Evolutionary conservation across 2,888 invertebrate species (phyloP), one percentile per base, ranked within the genome.

Genomic region (Stenotaenia linearis): DNA sequence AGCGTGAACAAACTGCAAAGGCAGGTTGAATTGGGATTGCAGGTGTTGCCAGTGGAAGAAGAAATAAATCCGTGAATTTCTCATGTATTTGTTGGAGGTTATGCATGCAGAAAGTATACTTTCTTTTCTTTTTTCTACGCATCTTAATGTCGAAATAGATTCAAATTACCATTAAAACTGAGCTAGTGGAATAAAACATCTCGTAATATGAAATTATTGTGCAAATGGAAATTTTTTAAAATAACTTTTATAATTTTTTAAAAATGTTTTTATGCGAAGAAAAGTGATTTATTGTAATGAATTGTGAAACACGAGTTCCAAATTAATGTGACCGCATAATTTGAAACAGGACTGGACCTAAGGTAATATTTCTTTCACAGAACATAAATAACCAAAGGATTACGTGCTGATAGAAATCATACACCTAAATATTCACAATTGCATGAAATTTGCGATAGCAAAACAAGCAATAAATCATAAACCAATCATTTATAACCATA

Each of bases 1-100:
- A 69, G 69, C 69, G 69, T 69, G 69, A 69, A 69, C 28, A 69
- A 69, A 69, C 69, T 69, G 69, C 69, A 69, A 69, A 69, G 28
- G 25, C 69, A 25, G 69, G 25, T 69, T 69, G 28, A 69, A 69
- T 69, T 69, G 69, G 69, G 69, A 28, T 69, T 69, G 69, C 69
- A 69, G 69, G 25, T 69, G 69, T 69, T 69, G 69, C 69, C 69
- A 69, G 69, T 69, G 25, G 25, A 25, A 12, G n/a, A 28, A 12
- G 28, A 69, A 69, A 69, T 69, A 69, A 69, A 69, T 69, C 69
- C 28, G n/a, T 69, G 69, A 10, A 69, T 69, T 69, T 69, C 69
- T 25, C 28, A 69, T 69, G 28, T 23, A 69, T 69, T 69, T 23
- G 25, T 69, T 3, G n/a, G 4, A 69, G 28, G 69, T 69, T 69